Conservation (phyloP, 2,113 vertebrate species). For the Zosterops borbonicus region DNA sequence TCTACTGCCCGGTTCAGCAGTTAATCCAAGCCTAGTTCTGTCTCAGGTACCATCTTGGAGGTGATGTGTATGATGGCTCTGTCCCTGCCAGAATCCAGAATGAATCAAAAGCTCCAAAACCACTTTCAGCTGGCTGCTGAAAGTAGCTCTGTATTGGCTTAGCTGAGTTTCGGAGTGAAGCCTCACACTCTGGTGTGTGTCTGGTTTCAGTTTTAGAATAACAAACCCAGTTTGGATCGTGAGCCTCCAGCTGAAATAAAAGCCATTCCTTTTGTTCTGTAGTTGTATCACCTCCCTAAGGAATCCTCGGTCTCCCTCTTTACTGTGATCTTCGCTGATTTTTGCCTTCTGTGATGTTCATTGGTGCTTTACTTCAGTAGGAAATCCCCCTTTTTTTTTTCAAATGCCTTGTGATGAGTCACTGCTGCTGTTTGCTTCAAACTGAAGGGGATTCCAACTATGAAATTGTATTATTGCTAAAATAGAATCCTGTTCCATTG, state of each 20-base stretch:
- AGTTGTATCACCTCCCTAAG: neutral
- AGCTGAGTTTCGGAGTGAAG: neutral
- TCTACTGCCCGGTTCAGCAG: neutral
- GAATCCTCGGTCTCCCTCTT: neutral
- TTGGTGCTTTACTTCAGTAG: conserved; percentile 13
- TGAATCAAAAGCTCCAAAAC: neutral
- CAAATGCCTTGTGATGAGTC: conserved; percentile 35
- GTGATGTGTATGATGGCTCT: fast-evolving
- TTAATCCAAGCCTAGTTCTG: neutral
- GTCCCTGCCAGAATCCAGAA: neutral
- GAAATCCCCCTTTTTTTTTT: conserved; percentile 28
- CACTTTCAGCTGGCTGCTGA: neutral
- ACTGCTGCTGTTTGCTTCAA: conserved; percentile 33
- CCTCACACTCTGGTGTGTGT: neutral
- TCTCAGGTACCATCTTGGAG: neutral
- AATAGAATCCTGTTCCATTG: conserved; percentile 44
- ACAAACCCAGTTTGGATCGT: neutral
- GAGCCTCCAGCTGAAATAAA: neutral
- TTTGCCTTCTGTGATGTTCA: neutral
- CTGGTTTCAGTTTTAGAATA: neutral
- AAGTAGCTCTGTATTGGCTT: neutral
- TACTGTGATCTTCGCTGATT: neutral
- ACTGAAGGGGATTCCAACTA: conserved; percentile 42
- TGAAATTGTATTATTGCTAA: conserved; percentile 22
- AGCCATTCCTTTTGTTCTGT: neutral